Percentiles rank a stretch among this genome's conserved stretches.
Conservation (phyloP, 2,888 invertebrate genomes). For the Agrotis segetum region DNA sequence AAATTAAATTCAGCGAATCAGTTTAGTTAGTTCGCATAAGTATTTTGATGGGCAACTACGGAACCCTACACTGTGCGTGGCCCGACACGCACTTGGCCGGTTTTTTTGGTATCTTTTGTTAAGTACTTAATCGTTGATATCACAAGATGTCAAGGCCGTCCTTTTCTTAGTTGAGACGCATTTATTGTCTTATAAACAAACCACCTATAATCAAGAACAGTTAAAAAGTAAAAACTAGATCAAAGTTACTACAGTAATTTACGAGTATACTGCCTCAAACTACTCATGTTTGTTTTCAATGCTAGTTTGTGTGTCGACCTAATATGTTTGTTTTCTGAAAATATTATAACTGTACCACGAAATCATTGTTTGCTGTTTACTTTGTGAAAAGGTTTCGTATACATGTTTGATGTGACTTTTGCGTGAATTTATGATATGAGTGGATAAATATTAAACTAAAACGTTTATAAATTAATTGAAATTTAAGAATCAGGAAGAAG, state of each 20-base stretch:
- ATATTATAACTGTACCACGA: constrained; percentile 27
- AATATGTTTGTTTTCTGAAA: constrained; percentile 52
- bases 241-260: constrained; percentile 43
- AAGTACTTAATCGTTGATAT: no score
- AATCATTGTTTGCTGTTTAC: constrained; percentile 26
- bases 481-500: background rate
- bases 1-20: no score
- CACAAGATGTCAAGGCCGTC: no score
- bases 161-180: no score
- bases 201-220: constrained; percentile 22
- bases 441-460: background rate
- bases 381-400: background rate
- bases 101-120: no score
- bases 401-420: constrained; percentile 7
- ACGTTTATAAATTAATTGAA: background rate
- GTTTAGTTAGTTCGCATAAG: no score
- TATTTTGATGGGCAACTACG: no score
- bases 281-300: constrained; percentile 30
- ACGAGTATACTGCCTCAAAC: constrained; percentile 33
- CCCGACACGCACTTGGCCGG: no score
- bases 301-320: constrained; percentile 31
- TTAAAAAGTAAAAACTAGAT: constrained; percentile 42
- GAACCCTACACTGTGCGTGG: no score
- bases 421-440: background rate
- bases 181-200: no score